A percentile compares a stretch with the other conserved stretches of the same genome.
Conservation (phyloP, 2,797 vertebrate genomes). For the Cheracebus regulus region DNA sequence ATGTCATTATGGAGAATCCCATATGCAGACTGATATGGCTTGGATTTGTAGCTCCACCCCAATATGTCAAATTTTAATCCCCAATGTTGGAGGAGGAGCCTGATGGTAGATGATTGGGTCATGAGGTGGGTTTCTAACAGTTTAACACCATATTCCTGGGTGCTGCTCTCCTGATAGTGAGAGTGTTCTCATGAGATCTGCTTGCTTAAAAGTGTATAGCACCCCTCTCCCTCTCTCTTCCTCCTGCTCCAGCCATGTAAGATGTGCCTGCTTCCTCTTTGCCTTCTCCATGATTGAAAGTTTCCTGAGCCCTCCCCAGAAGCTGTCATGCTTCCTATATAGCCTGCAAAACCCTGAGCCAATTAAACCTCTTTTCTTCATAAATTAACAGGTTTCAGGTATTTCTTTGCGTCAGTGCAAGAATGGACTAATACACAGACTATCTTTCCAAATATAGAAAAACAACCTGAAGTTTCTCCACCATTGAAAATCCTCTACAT, state of each 20-base stretch:
- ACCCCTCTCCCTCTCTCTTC: not conserved
- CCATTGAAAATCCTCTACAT: not conserved
- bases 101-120: not conserved
- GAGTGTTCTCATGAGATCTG: not conserved
- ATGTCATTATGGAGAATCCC: not conserved
- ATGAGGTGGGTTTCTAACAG: not conserved
- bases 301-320: not conserved
- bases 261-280: not conserved
- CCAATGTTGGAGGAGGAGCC: not conserved
- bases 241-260: not conserved
- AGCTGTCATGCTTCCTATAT: not conserved
- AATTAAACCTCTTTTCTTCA: not conserved
- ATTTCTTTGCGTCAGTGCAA: no score
- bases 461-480: not conserved
- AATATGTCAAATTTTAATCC: not conserved
- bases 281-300: not conserved
- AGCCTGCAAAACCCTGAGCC: not conserved
- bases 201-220: not conserved
- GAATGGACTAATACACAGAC: not conserved
- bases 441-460: not conserved
- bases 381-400: not conserved
- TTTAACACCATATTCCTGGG: not conserved
- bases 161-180: not conserved
- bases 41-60: not conserved
- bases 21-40: not conserved